These are phyloP conservation scores for Apeira syringaria DNA, from an alignment of 2,888 invertebrate genomes.

Conservation along the genomic window DNA sequence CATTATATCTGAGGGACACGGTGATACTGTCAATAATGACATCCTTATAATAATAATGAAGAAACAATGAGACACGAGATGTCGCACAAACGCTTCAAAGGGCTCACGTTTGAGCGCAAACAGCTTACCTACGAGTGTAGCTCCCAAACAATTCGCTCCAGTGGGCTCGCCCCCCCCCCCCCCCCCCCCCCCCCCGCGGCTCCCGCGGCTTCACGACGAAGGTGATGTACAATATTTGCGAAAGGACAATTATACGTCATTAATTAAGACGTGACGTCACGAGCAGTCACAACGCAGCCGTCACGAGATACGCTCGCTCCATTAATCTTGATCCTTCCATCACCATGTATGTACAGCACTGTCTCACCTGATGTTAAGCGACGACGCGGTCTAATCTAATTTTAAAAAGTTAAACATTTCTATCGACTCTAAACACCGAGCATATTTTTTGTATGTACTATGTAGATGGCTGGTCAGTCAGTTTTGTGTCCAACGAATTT, in stretches of 20 bases:
- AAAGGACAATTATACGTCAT: constrained; percentile 4
- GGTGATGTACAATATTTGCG: constrained; percentile 1
- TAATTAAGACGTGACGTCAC: constrained; percentile 2
- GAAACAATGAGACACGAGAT: background rate
- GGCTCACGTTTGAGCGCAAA: background rate
- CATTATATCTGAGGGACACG: too few species aligned
- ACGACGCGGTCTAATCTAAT: too few species aligned
- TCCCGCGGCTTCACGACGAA: background rate
- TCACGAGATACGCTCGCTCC: background rate
- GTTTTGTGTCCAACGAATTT: too few species aligned
- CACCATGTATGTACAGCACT: too few species aligned
- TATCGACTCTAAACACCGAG: too few species aligned
- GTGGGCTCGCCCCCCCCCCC: background rate
- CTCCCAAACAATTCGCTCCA: background rate
- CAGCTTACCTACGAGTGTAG: background rate
- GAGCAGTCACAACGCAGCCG: constrained; percentile 2
- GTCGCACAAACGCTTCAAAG: background rate
- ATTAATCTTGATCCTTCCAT: background rate
- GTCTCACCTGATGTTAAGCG: too few species aligned
- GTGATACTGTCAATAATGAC: too few species aligned
- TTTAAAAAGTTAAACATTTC: too few species aligned
- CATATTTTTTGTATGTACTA: too few species aligned
- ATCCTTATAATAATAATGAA: too few species aligned
- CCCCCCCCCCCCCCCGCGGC: background rate
- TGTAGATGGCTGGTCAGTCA: too few species aligned